Evolutionary conservation across 2,888 invertebrate species (phyloP).

Genomic region (Orthonychiurus folsomi): DNA sequence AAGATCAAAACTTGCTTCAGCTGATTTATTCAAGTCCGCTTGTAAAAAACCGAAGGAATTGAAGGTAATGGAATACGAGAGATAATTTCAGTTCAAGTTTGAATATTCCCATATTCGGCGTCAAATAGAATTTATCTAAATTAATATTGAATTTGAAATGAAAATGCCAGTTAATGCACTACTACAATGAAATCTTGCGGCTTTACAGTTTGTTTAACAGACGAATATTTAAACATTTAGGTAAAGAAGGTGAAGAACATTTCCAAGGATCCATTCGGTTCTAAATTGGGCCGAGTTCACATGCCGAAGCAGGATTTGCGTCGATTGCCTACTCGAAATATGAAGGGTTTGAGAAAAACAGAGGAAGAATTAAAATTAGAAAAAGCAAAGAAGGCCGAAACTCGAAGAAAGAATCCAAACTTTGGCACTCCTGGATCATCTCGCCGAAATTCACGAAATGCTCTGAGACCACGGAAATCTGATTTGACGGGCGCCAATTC

Average conservation of each 20-base stretch:
- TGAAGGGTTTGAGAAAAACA: slow-evolving; percentile 73
- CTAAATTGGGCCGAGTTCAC: slow-evolving; percentile 83
- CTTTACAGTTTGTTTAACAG: no score
- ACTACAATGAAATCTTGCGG: neutral
- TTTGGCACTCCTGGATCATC: neutral
- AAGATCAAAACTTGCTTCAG: slow-evolving; percentile 78
- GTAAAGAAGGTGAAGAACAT: slow-evolving; percentile 84
- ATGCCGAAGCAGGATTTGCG: slow-evolving; percentile 79
- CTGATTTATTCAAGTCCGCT: slow-evolving; percentile 75
- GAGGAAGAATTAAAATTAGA: slow-evolving; percentile 36
- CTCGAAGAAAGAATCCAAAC: neutral
- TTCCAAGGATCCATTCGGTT: slow-evolving; percentile 74
- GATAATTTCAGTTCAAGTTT: neutral
- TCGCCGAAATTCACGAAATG: neutral
- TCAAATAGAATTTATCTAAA: slow-evolving; percentile 2
- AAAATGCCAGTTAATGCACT: no score
- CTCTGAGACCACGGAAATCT: neutral
- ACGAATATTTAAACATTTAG: slow-evolving; percentile 44
- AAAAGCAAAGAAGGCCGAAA: slow-evolving; percentile 26
- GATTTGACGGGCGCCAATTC: slow-evolving; percentile 9
- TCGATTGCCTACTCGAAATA: slow-evolving; percentile 78
- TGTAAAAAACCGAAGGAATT: slow-evolving; percentile 69
- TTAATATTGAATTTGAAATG: no score
- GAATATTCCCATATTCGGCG: no score
- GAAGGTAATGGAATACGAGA: slow-evolving; percentile 52